Evolutionary conservation across 1,140 invertebrate species (phyloP).

Genomic region (Procambarus virginalis): DNA sequence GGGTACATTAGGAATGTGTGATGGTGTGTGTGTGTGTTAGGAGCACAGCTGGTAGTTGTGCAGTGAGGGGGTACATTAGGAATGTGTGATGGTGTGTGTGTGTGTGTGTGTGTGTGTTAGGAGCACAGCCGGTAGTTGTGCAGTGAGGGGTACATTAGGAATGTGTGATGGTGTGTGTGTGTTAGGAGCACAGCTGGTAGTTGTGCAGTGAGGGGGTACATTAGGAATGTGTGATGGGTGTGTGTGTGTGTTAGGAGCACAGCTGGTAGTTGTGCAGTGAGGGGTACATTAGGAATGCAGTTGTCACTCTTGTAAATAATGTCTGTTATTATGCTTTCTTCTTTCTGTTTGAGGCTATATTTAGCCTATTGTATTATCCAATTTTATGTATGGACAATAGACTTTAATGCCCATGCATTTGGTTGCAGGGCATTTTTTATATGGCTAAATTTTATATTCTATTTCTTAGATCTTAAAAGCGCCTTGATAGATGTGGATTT

Average conservation of each 20-base stretch:
- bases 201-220: not conserved
- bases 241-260: not conserved
- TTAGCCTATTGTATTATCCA: slow-evolving; percentile 30
- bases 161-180: not conserved
- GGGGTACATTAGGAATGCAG: not conserved
- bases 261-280: not conserved
- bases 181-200: not conserved
- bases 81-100: not conserved
- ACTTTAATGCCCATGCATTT: slow-evolving; percentile 39
- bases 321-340: not conserved
- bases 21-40: not conserved
- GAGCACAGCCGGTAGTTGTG: not conserved
- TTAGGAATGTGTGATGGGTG: not conserved
- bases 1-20: not conserved
- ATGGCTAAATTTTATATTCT: slow-evolving; percentile 55
- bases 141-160: not conserved
- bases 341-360: slow-evolving; percentile 11
- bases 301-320: slow-evolving; percentile 37
- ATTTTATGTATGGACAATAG: slow-evolving; percentile 17
- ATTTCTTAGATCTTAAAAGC: slow-evolving; percentile 45
- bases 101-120: not conserved
- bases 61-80: not conserved
- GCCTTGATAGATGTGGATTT: slow-evolving; percentile 57
- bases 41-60: not conserved
- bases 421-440: slow-evolving; percentile 53